phyloP scores from a whole-genome alignment of 2,113 vertebrate species.

The Perognathus longimembris region DNA sequence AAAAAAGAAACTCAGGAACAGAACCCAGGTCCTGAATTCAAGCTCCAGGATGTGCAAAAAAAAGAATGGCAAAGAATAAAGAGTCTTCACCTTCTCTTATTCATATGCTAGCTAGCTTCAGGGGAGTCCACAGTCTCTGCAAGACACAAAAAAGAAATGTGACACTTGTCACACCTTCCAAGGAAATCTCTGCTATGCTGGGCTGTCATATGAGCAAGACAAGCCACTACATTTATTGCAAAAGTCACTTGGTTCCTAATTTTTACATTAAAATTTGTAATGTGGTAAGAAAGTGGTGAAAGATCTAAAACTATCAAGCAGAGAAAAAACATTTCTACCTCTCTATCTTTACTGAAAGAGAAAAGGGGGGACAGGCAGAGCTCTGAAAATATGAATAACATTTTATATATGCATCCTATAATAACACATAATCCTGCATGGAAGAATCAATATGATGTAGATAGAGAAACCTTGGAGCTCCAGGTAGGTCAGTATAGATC shows the following conservation, averaged over 20 bases:
- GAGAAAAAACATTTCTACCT: background rate
- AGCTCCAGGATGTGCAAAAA: too few species aligned
- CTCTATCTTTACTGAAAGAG: background rate
- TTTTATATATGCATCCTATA: background rate
- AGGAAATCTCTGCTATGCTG: background rate
- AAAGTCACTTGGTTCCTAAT: background rate
- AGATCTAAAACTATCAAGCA: background rate
- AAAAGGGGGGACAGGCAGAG: background rate
- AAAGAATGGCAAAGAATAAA: too few species aligned
- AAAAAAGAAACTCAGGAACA: too few species aligned
- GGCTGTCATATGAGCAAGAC: background rate
- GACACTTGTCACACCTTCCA: background rate
- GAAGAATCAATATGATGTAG: background rate
- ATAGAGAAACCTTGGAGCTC: fast-evolving
- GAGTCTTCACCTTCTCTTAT: background rate
- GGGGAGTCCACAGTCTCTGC: background rate
- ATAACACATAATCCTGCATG: background rate
- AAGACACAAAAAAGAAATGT: background rate
- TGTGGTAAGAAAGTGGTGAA: background rate
- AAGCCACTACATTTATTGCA: background rate
- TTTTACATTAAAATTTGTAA: background rate
- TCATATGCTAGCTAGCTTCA: background rate
- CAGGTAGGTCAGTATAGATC: background rate
- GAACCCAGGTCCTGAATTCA: too few species aligned
- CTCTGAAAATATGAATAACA: background rate